phyloP scores from a whole-genome alignment of 2,888 invertebrate species.

The Hirtodrosophila alboralis region DNA sequence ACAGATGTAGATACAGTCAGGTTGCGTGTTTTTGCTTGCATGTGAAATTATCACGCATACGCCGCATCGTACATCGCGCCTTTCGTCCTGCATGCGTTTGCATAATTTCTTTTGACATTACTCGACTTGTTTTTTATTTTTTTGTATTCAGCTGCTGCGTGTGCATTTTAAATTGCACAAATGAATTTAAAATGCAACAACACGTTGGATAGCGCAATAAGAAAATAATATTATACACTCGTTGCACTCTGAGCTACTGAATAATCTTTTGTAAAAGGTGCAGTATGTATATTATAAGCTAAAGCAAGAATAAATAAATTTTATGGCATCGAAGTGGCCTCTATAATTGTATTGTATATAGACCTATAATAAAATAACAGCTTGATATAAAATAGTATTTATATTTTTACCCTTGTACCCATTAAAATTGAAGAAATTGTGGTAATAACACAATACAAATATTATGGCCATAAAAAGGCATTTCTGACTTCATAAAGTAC shows the following conservation, averaged over 20 bases:
- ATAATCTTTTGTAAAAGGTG: too few species aligned
- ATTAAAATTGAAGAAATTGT: too few species aligned
- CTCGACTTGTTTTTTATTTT: background rate
- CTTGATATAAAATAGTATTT: too few species aligned
- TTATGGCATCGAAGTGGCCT: too few species aligned
- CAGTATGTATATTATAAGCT: too few species aligned
- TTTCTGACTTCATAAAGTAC: too few species aligned
- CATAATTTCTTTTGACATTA: constrained; percentile 24
- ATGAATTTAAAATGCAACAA: constrained; percentile 47
- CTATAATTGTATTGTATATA: too few species aligned
- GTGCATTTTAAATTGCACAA: constrained; percentile 37
- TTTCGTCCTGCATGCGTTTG: constrained; percentile 2
- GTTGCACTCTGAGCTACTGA: constrained; percentile 4
- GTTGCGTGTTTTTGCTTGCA: constrained; percentile 26
- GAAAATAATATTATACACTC: background rate
- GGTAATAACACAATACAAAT: too few species aligned
- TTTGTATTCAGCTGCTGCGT: constrained; percentile 1
- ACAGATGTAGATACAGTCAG: background rate
- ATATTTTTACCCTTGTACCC: too few species aligned
- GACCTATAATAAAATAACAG: too few species aligned
- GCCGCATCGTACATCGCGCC: constrained; percentile 26
- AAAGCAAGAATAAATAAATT: too few species aligned
- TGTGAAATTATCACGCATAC: constrained; percentile 57
- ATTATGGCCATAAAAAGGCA: too few species aligned
- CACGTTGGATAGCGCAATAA: constrained; percentile 7